Percentiles rank a stretch among this genome's conserved stretches.
Evolutionary conservation across 2,113 vertebrate genomes (phyloP).

Genomic region (Epinephelus moara): DNA sequence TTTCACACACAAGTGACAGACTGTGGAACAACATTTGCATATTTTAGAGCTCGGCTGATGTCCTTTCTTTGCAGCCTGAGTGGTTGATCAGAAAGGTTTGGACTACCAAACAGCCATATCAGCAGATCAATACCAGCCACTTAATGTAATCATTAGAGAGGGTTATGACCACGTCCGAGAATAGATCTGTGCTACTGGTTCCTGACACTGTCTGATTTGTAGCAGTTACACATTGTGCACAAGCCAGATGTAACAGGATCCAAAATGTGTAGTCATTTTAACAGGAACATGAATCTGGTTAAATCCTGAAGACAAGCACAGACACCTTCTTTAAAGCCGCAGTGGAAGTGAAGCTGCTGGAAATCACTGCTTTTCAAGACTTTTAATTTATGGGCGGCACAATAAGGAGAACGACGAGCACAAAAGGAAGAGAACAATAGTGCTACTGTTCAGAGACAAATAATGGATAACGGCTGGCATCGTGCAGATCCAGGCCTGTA

Average conservation of each 20-base stretch:
- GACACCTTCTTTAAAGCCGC: neutral
- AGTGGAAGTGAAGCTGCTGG: conserved; percentile 13
- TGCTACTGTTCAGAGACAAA: conserved; percentile 58
- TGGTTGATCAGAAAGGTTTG: conserved; percentile 8
- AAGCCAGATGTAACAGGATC: neutral
- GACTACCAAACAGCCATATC: conserved; percentile 14
- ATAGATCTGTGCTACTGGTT: neutral
- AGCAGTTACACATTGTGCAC: neutral
- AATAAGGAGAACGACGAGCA: conserved; percentile 47
- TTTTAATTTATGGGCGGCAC: conserved; percentile 49
- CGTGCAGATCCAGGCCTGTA: neutral
- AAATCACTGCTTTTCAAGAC: conserved; percentile 21
- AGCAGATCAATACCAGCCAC: conserved; percentile 50
- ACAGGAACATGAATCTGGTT: neutral
- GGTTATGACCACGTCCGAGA: conserved; percentile 21
- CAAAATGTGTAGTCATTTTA: neutral
- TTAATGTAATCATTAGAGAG: conserved; percentile 19
- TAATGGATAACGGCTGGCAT: conserved; percentile 67
- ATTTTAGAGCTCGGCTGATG: conserved; percentile 23
- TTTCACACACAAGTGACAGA: conserved; percentile 17
- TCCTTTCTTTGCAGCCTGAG: conserved; percentile 29
- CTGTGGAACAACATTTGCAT: conserved; percentile 39
- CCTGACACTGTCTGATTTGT: conserved; percentile 4
- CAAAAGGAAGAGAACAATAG: conserved; percentile 64
- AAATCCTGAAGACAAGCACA: conserved; percentile 6